Percentiles rank a stretch among this genome's conserved stretches.
phyloP scores from a whole-genome alignment of 2,113 vertebrate species.

The Mugil cephalus region DNA sequence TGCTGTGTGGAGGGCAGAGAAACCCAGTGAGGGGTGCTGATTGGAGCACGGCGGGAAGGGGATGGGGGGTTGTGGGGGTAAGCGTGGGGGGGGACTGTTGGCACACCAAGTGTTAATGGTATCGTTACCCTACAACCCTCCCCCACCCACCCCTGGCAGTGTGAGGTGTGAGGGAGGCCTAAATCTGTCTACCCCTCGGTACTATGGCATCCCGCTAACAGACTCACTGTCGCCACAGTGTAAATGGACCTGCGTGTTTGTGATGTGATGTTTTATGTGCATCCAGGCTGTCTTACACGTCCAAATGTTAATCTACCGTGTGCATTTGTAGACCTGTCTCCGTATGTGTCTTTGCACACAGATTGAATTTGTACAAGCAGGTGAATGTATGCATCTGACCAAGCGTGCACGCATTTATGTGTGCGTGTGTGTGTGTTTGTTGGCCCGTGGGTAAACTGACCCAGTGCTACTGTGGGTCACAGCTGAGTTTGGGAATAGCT shows the following conservation, averaged over 20 bases:
- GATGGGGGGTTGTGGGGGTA: constrained; percentile 17
- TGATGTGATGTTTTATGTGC: constrained; percentile 3
- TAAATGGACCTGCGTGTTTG: constrained; percentile 77
- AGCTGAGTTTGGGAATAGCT: constrained; percentile 83
- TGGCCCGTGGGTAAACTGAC: constrained; percentile 75
- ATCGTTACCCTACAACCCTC: constrained; percentile 70
- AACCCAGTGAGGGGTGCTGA: constrained; percentile 63
- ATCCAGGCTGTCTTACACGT: background rate
- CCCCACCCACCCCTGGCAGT: constrained; percentile 60
- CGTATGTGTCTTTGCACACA: constrained; percentile 1
- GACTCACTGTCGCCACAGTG: constrained; percentile 88
- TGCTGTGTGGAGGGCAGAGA: constrained; percentile 74
- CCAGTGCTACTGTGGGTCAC: constrained; percentile 78
- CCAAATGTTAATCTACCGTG: background rate
- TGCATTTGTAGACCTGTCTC: background rate
- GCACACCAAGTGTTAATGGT: constrained; percentile 80
- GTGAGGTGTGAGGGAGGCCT: constrained; percentile 80
- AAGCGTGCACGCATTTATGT: constrained; percentile 24
- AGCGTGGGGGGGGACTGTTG: constrained; percentile 53
- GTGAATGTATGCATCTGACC: background rate
- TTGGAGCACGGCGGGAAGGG: constrained; percentile 62
- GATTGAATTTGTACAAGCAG: background rate
- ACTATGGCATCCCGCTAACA: constrained; percentile 86
- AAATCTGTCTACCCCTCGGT: constrained; percentile 80
- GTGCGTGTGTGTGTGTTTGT: constrained; percentile 41